phyloP scores from a whole-genome alignment of 2,888 invertebrate species.

The Bombylius major region DNA sequence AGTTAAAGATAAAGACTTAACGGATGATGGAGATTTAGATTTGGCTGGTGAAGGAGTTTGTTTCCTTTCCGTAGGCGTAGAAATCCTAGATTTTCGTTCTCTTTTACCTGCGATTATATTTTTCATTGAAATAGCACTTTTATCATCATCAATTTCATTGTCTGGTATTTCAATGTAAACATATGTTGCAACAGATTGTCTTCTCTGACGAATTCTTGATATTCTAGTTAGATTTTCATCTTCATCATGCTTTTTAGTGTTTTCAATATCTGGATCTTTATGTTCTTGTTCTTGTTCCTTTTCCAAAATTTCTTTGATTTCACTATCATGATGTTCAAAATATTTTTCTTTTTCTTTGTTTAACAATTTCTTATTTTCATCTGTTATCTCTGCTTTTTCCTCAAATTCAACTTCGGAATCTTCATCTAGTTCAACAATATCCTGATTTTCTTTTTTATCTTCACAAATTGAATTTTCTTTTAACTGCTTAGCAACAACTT shows the following conservation, averaged over 20 bases:
- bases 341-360: neutral
- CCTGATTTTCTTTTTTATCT: no score
- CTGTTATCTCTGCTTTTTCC: no score
- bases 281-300: neutral
- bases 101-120: slow-evolving; percentile 31
- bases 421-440: no score
- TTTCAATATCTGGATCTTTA: neutral
- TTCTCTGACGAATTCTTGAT: neutral
- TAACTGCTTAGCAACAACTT: no score
- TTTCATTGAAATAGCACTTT: slow-evolving; percentile 29
- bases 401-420: no score
- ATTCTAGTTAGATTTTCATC: neutral
- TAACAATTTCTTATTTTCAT: neutral
- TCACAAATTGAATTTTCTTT: no score
- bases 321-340: neutral
- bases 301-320: neutral
- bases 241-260: neutral
- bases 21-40: neutral
- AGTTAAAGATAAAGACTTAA: neutral
- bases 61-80: slow-evolving; percentile 14
- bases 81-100: slow-evolving; percentile 20
- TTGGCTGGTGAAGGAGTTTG: neutral
- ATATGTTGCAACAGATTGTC: neutral
- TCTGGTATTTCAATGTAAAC: neutral
- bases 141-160: slow-evolving; percentile 16